Conservation (phyloP, 2,797 vertebrate genomes). For the Calcarius lapponicus region DNA sequence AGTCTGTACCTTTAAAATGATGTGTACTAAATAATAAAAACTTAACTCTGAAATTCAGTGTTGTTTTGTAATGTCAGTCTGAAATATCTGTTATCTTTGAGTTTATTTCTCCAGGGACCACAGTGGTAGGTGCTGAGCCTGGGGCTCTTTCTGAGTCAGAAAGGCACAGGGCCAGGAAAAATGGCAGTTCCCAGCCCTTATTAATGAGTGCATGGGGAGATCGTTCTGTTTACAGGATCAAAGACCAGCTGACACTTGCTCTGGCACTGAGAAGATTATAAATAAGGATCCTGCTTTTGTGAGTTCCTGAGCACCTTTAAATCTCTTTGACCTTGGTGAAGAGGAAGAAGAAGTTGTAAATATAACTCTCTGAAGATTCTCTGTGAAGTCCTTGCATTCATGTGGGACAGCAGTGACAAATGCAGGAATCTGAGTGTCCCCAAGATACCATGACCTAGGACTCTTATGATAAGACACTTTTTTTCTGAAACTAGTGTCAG, state of each 20-base stretch:
- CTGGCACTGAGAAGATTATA: slow-evolving; percentile 4
- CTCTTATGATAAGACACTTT: background rate
- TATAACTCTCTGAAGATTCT: background rate
- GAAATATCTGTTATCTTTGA: background rate
- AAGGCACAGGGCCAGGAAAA: slow-evolving; percentile 39
- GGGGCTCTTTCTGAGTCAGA: slow-evolving; percentile 6
- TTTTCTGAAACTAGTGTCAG: background rate
- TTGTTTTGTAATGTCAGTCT: background rate
- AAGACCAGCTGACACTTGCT: slow-evolving; percentile 29
- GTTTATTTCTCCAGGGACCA: background rate
- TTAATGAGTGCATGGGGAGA: slow-evolving; percentile 19
- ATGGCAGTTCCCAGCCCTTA: slow-evolving; percentile 23
- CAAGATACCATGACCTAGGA: background rate
- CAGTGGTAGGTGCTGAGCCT: slow-evolving; percentile 13
- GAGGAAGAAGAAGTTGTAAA: slow-evolving; percentile 15
- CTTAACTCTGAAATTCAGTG: background rate
- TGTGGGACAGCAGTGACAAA: background rate
- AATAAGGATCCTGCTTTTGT: slow-evolving; percentile 5
- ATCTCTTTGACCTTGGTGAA: slow-evolving; percentile 26
- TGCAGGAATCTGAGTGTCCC: background rate
- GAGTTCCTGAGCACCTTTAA: slow-evolving; percentile 34
- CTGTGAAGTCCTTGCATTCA: background rate
- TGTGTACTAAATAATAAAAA: background rate
- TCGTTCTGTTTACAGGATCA: slow-evolving; percentile 1
- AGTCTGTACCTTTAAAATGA: background rate